Evolutionary conservation across 2,888 invertebrate genomes (phyloP).

Genomic region (Pseudoips prasinana): DNA sequence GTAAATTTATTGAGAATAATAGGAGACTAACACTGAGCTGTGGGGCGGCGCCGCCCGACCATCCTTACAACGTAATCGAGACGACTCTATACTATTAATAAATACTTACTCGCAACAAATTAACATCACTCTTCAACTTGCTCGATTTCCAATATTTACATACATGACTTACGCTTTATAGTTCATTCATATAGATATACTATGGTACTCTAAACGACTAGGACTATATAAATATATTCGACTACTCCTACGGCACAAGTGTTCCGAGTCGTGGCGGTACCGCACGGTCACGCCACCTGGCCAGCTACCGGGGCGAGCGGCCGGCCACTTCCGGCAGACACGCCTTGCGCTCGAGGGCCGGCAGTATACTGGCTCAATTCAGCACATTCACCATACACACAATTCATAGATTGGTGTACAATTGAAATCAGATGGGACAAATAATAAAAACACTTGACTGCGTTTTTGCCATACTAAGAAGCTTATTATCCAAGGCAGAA

Average conservation of each 20-base stretch:
- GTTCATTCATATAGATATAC: slow-evolving; percentile 14
- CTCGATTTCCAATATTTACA: slow-evolving; percentile 33
- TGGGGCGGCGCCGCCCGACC: too few relatives aligned
- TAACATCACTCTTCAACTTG: slow-evolving; percentile 24
- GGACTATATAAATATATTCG: slow-evolving; percentile 24
- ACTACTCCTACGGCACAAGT: slow-evolving; percentile 29
- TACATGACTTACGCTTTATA: slow-evolving; percentile 26
- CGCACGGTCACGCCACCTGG: slow-evolving; percentile 4
- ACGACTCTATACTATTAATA: slow-evolving; percentile 31
- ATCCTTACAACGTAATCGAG: slow-evolving; percentile 19
- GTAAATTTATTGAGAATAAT: slow-evolving; percentile 39
- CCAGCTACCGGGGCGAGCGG: background rate
- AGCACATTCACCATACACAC: too few relatives aligned
- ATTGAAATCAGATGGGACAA: background rate
- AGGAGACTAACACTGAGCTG: slow-evolving; percentile 36
- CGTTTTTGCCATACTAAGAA: too few relatives aligned
- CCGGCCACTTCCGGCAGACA: too few relatives aligned
- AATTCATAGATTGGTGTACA: background rate
- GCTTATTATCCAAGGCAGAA: too few relatives aligned
- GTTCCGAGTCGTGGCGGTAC: slow-evolving; percentile 13
- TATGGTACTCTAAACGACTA: slow-evolving; percentile 25
- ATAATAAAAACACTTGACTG: too few relatives aligned
- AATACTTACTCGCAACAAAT: slow-evolving; percentile 35
- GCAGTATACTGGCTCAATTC: too few relatives aligned
- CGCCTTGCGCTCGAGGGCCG: too few relatives aligned